These are phyloP conservation scores for Diadegma fenestrale DNA, from an alignment of 2,888 invertebrate species.

Conservation along the genomic window DNA sequence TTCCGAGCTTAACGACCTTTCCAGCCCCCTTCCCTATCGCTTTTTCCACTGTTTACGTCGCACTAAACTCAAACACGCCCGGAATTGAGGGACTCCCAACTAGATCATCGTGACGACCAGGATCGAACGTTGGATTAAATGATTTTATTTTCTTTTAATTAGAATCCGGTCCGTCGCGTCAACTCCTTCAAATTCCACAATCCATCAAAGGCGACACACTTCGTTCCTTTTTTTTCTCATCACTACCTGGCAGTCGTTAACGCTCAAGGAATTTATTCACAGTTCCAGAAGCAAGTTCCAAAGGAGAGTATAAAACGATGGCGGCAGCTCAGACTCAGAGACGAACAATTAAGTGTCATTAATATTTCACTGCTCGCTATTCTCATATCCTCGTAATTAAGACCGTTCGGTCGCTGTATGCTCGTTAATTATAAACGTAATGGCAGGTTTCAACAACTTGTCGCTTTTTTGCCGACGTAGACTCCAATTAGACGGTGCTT, in stretches of 20 bases:
- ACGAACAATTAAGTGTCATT: constrained; percentile 65
- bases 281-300: constrained; percentile 35
- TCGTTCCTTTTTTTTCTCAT: constrained; percentile 26
- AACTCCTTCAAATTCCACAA: constrained; percentile 53
- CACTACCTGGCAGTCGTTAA: constrained; percentile 41
- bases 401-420: constrained; percentile 39
- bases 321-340: constrained; percentile 45
- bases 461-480: constrained; percentile 37
- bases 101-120: constrained; percentile 3
- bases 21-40: not conserved
- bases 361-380: constrained; percentile 62
- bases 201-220: constrained; percentile 44
- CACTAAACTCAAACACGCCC: constrained; percentile 26
- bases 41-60: constrained; percentile 18
- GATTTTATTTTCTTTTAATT: constrained; percentile 48
- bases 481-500: constrained; percentile 46
- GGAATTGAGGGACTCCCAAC: constrained; percentile 42
- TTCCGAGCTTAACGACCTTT: constrained; percentile 53
- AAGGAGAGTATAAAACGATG: constrained; percentile 37
- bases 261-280: constrained; percentile 57
- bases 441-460: constrained; percentile 51
- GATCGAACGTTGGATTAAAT: constrained; percentile 21
- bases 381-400: constrained; percentile 60
- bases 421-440: constrained; percentile 37
- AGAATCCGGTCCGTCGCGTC: constrained; percentile 46